Conservation (phyloP, 2,113 vertebrate genomes). For the Sprattus sprattus region DNA sequence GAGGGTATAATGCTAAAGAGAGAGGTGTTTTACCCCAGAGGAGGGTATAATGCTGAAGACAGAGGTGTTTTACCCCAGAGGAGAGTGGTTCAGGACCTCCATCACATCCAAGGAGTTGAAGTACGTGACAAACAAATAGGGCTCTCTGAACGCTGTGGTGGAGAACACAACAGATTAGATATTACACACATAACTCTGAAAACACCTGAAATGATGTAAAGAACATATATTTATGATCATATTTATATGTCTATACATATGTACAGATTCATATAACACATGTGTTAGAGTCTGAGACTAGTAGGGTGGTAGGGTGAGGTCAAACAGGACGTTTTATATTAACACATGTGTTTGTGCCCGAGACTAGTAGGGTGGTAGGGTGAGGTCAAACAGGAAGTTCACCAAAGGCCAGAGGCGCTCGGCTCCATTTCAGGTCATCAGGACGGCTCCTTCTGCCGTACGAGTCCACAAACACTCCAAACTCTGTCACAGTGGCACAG, state of each 20-base stretch:
- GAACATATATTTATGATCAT: background rate
- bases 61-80: constrained; percentile 79
- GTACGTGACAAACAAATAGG: constrained; percentile 96
- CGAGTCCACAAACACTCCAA: constrained; percentile 95
- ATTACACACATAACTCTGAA: background rate
- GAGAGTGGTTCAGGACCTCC: constrained; percentile 90
- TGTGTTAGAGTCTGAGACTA: too few species aligned
- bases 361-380: too few species aligned
- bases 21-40: too few species aligned
- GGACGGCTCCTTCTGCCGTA: constrained; percentile 92
- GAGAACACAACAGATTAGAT: background rate
- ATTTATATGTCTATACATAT: background rate
- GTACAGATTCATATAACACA: too few species aligned
- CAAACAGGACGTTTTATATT: constrained; percentile 36
- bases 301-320: too few species aligned
- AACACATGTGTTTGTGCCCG: too few species aligned
- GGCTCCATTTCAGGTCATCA: constrained; percentile 95
- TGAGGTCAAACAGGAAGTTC: constrained; percentile 42
- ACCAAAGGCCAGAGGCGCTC: constrained; percentile 95
- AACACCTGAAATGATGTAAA: background rate
- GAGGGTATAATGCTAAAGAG: too few species aligned
- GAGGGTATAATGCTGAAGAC: too few species aligned
- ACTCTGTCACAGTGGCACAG: constrained; percentile 74
- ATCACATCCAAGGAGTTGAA: constrained; percentile 98
- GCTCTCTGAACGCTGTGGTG: constrained; percentile 89